These are phyloP conservation scores for Sander lucioperca DNA, from an alignment of 2,113 vertebrate species.

Conservation along the genomic window DNA sequence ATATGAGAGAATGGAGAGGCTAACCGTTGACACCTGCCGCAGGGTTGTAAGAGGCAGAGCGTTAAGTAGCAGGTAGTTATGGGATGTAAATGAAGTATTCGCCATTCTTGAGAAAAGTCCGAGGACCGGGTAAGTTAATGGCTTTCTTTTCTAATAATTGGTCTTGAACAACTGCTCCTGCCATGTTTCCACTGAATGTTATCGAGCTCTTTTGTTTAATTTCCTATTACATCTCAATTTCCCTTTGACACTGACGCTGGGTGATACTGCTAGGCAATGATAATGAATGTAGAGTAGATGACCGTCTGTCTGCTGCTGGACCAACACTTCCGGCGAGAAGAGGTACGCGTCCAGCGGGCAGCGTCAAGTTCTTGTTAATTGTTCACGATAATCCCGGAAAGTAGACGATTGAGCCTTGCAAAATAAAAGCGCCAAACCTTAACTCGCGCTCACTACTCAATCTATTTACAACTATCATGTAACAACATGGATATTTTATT, in stretches of 20 bases:
- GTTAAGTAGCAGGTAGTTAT: neutral
- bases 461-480: neutral
- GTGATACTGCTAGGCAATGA: too few relatives aligned
- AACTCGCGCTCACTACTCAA: neutral
- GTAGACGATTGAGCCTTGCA: neutral
- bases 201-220: neutral
- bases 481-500: neutral
- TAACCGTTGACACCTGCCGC: too few relatives aligned
- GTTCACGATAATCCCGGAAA: neutral
- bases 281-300: neutral
- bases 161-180: neutral
- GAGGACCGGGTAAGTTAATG: neutral
- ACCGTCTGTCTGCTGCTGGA: constrained; percentile 76
- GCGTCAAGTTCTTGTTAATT: neutral
- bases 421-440: constrained; percentile 43
- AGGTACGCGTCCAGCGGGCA: constrained; percentile 78
- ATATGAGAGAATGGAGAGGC: neutral
- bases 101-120: too few relatives aligned
- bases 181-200: neutral
- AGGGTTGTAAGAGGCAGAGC: too few relatives aligned
- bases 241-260: neutral
- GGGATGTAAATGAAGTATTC: neutral
- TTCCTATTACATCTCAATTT: rapidly evolving
- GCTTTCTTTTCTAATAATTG: neutral
- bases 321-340: constrained; percentile 89